Conservation (phyloP, 2,113 vertebrate genomes). For the Coturnix japonica region DNA sequence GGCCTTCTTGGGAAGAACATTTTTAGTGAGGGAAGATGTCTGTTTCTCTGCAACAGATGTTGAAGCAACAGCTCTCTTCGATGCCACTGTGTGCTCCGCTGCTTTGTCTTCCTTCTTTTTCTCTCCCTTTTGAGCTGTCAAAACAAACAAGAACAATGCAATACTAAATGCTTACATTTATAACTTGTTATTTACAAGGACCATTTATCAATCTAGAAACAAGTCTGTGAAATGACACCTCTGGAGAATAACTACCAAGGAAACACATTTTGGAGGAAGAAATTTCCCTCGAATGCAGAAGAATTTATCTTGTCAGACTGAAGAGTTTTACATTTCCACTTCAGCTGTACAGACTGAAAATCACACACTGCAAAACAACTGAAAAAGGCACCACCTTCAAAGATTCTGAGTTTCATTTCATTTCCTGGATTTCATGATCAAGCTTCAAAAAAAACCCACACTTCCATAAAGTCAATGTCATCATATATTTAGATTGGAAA, state of each 20-base stretch:
- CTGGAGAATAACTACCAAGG: not conserved
- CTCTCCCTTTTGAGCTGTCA: constrained; percentile 76
- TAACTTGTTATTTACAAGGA: not conserved
- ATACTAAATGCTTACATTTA: not conserved
- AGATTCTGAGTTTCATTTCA: not conserved
- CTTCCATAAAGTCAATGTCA: not conserved
- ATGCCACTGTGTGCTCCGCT: rapidly evolving
- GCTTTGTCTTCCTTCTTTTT: constrained; percentile 65
- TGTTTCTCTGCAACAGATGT: constrained; percentile 48
- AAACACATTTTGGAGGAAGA: not conserved
- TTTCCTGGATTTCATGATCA: not conserved
- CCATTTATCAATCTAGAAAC: not conserved
- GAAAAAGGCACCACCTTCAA: constrained; percentile 53
- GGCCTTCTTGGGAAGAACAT: constrained; percentile 67
- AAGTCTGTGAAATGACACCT: not conserved
- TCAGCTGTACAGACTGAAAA: not conserved
- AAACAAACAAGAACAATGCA: constrained; percentile 27
- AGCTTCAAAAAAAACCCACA: not conserved
- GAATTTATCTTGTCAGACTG: not conserved
- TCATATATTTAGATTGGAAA: not conserved
- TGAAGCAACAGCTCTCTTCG: constrained; percentile 55
- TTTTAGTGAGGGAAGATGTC: constrained; percentile 52
- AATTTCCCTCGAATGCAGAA: not conserved
- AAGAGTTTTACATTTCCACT: not conserved
- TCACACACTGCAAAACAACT: not conserved